Base-by-base conservation (phyloP, 2,797 vertebrate genomes). In the Zalophus californianus region DNA sequence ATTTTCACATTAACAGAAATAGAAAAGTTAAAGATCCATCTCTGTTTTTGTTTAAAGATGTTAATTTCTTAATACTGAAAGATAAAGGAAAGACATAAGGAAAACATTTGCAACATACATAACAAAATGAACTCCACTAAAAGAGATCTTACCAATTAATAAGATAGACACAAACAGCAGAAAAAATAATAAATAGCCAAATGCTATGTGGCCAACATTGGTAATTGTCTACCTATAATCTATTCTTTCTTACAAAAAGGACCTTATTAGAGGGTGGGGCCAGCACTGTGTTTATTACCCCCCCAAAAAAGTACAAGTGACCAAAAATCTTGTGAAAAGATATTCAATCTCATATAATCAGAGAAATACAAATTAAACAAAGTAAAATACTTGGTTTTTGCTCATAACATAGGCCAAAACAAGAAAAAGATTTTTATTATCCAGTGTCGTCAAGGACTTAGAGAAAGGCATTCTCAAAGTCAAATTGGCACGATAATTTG, bases 321-420 rank as follows among this genome's bases (percentile, higher is more conserved):
- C 44, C 9, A 79, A 96, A 96, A 84, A 84, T 13, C 21, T 95
- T 12, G 54, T 54, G 41, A 82, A 96, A 94, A 60, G 20, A 64
- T 82, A 88, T 62, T 78, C 20, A 32, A 58, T 23, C 35, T 86
- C 91, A 64, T 38, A 58, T 75, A 95, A 86, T 62, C 16, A 78
- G 38, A 41, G n/a, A 87, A 95, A 52, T 16, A 86, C 13, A 96
- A 96, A 90, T 77, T 44, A 60, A 96, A 94, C 44, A 87, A 96
- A 87, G 79, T 92, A 85, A 83, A 91, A 82, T 64, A 68, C 27
- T 25, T 64, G 25, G 16, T 10, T 85, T 96, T 97, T 95, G 50
- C 32, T 94, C 20, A 83, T 79, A 86, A 72, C 13, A 54, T 48
- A 87, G 4, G 5, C 21, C 52, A 73, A 84, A 86, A 79, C 52